Evolutionary conservation across 2,888 invertebrate genomes (phyloP), one percentile per base, ranked within the genome.

Genomic region (Eudasyphora cyanicolor): DNA sequence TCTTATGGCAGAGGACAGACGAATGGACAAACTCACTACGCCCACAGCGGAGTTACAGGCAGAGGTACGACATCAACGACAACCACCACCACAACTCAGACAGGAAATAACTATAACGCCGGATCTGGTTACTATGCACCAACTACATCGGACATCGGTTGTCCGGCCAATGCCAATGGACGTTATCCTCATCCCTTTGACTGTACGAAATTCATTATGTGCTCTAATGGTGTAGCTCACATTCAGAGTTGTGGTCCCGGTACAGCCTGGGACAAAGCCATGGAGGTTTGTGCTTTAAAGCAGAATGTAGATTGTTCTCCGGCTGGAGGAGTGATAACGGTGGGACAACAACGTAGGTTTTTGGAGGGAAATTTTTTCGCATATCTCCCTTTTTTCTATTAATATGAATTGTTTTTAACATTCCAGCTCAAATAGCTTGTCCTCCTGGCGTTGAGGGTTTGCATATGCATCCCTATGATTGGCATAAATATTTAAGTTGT

Each of bases 401-500:
- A 2, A 12, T 32, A 7, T 12, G 17, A 24, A 45, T 62, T 21
- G 45, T 51, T 19, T 21, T 51, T 6, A 19, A 10, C 24, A 12
- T 76, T 38, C 32, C 17, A 60, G 64, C 75, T 17, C 54, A 60
- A 73, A 71, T 82, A 7, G 14, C 29, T 82, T 95, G 95, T 87
- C 93, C 93, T 0, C 84, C 88, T 0, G 92, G 92, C 8, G 88
- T 90, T 4, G 92, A 90, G 45, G 95, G 95, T 0, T 86, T 94
- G 0, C 89, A 93, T 51, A 92, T 93, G 0, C 94, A 95, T 90
- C 94, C 94, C 0, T 90, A 89, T 0, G 93, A 94, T 82, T 95
- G 95, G 85, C 91, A 91, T 0, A 94, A 94, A 87, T 95, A 93
- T 88, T 87, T 95, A 38, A 94, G 94, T 86, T 95, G 95, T 87